Percentiles rank a stretch among this genome's conserved stretches.
phyloP scores from a whole-genome alignment of 2,888 invertebrate species.

The Branchipolynoe longqiensis region DNA sequence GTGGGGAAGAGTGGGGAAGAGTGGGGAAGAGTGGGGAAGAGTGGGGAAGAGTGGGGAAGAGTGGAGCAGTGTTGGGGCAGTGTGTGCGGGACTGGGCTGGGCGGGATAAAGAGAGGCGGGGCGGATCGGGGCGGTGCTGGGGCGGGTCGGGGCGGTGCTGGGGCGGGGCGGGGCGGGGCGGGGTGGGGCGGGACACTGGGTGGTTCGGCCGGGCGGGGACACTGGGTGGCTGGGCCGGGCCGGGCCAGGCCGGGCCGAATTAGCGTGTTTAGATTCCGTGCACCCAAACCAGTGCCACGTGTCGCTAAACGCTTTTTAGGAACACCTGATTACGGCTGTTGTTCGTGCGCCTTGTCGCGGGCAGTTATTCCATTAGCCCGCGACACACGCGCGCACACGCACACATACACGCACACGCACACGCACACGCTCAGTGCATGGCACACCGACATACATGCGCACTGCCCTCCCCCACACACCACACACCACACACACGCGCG shows the following conservation, averaged over 20 bases:
- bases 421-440: not conserved
- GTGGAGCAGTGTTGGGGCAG: too few species aligned
- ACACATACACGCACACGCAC: not conserved
- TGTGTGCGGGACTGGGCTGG: not conserved
- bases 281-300: not conserved
- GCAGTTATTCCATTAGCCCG: slow-evolving; percentile 21
- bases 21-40: too few species aligned
- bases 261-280: not conserved
- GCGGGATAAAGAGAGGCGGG: not conserved
- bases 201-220: not conserved
- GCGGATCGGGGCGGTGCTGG: not conserved
- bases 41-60: too few species aligned
- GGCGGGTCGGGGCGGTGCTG: too few species aligned
- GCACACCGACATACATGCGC: not conserved
- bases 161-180: not conserved
- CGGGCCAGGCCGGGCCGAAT: not conserved
- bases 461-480: too few species aligned
- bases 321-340: not conserved
- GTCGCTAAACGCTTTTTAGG: not conserved
- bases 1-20: too few species aligned
- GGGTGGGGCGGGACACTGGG: not conserved
- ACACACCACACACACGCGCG: not conserved
- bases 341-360: not conserved
- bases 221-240: not conserved
- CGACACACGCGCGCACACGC: not conserved